phyloP scores from a whole-genome alignment of 1,140 invertebrate genomes.

The Trypoxylus dichotomus region DNA sequence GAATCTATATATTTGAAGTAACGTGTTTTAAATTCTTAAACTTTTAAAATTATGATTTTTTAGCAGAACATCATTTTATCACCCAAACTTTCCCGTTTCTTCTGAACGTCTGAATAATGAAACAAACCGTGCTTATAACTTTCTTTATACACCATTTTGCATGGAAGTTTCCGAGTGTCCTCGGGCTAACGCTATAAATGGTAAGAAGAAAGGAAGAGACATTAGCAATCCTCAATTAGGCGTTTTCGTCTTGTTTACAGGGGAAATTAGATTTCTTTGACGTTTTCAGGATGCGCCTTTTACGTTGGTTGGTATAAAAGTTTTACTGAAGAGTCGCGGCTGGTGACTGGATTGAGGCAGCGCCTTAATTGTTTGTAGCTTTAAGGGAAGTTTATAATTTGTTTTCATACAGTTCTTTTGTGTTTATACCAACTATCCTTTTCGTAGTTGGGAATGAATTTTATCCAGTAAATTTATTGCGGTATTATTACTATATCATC shows the following conservation, averaged over 20 bases:
- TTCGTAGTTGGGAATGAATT: too few species aligned
- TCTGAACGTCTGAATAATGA: neutral
- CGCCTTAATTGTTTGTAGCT: neutral
- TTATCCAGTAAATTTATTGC: too few species aligned
- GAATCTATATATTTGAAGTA: too few species aligned
- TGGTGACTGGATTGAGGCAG: neutral
- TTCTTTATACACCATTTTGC: neutral
- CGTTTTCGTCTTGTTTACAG: neutral
- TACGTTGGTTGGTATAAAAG: neutral
- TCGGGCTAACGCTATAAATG: neutral
- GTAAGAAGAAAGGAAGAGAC: neutral
- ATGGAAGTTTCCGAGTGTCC: neutral
- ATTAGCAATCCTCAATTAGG: conserved; percentile 2
- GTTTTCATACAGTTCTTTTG: neutral
- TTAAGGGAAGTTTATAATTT: neutral
- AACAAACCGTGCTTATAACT: neutral
- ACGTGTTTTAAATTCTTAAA: too few species aligned
- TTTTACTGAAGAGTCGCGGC: neutral
- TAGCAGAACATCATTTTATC: too few species aligned
- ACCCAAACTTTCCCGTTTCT: too few species aligned
- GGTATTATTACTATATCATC: too few species aligned
- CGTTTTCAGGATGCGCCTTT: neutral
- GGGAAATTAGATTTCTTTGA: neutral
- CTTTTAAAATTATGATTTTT: too few species aligned
- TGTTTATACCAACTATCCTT: neutral